Percentiles rank a stretch among this genome's conserved stretches.
These are phyloP conservation scores for Carduelis carduelis DNA, from an alignment of 2,797 vertebrate genomes.

Conservation along the genomic window DNA sequence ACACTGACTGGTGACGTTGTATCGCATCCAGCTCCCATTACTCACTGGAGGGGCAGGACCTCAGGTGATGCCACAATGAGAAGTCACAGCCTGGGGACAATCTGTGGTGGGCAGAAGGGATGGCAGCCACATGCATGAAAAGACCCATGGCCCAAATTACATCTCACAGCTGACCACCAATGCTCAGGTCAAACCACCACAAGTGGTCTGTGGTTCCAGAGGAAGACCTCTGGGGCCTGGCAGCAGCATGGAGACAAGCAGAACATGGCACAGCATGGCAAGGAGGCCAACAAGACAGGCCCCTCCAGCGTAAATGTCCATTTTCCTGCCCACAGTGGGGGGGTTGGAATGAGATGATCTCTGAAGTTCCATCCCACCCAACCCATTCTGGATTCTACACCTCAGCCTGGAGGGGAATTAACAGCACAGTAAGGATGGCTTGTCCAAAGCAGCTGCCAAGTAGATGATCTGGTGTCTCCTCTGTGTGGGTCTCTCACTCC, in stretches of 20 bases:
- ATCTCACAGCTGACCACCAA: not conserved
- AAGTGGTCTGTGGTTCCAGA: not conserved
- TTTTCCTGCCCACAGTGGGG: fast-evolving
- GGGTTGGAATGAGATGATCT: not conserved
- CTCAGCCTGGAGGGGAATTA: not conserved
- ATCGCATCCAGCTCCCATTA: fast-evolving
- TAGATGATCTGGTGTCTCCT: not conserved
- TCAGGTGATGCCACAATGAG: not conserved
- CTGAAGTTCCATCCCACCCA: not conserved
- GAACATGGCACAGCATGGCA: not conserved
- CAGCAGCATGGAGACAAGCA: not conserved
- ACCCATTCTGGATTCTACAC: not conserved
- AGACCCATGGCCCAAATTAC: not conserved
- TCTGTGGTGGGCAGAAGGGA: not conserved
- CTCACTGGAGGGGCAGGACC: not conserved
- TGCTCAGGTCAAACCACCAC: not conserved
- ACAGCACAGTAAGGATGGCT: not conserved
- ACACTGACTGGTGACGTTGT: not conserved
- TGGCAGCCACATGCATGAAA: not conserved
- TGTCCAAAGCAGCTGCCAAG: not conserved
- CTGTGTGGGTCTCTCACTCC: not conserved
- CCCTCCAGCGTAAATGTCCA: not conserved
- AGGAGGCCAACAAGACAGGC: not conserved
- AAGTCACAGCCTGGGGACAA: not conserved
- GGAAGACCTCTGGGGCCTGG: not conserved